phyloP scores from a whole-genome alignment of 2,113 vertebrate species.

The Trichechus manatus region DNA sequence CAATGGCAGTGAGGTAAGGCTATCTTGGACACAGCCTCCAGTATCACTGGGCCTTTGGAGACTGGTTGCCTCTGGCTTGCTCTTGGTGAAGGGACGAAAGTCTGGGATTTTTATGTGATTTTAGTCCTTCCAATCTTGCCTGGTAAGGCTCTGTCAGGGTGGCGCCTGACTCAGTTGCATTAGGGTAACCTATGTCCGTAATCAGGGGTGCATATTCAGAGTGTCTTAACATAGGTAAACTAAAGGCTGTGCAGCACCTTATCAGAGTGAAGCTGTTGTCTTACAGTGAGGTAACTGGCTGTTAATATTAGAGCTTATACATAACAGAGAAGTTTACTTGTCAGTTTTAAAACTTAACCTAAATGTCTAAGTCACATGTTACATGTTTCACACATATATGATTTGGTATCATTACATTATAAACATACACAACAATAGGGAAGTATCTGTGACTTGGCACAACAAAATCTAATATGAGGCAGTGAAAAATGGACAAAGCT shows the following conservation, averaged over 20 bases:
- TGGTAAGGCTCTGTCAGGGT: background rate
- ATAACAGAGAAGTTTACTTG: background rate
- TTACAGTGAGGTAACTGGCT: background rate
- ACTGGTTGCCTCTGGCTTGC: background rate
- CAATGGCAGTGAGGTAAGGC: background rate
- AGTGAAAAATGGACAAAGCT: background rate
- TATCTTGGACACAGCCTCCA: background rate
- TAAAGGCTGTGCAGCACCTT: background rate
- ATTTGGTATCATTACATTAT: background rate
- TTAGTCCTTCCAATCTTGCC: background rate
- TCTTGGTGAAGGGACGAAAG: background rate
- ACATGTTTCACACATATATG: background rate
- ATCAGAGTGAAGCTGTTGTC: background rate
- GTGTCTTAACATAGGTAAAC: background rate
- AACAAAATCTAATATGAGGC: background rate
- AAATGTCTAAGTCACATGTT: background rate
- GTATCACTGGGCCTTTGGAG: background rate
- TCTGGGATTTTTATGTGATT: background rate
- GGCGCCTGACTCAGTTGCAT: background rate
- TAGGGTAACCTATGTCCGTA: background rate
- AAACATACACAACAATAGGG: background rate
- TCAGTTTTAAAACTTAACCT: background rate
- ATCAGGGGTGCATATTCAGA: background rate
- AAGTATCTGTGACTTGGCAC: background rate
- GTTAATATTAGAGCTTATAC: background rate